These are phyloP conservation scores for Ceratina japonica DNA, from an alignment of 1,140 invertebrate species.

Conservation along the genomic window DNA sequence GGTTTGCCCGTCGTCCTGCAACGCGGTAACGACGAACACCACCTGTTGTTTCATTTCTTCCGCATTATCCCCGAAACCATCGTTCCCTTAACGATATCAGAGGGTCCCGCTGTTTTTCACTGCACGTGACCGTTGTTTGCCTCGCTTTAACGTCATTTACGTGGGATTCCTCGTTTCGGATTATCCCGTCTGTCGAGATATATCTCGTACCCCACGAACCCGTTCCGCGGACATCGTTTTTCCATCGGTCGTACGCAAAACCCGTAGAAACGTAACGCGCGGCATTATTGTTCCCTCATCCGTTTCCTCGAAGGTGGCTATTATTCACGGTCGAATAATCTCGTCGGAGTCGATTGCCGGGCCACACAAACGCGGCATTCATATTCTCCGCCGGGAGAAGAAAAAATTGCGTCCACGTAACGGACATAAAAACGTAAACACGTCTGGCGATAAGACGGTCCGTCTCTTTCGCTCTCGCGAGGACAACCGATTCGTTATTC, in stretches of 20 bases:
- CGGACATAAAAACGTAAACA: constrained; percentile 50
- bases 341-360: background rate
- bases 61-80: constrained; percentile 48
- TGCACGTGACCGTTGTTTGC: constrained; percentile 1
- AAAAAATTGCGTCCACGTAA: constrained; percentile 40
- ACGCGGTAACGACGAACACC: constrained; percentile 34
- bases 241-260: background rate
- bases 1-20: constrained; percentile 30
- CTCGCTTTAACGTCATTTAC: background rate
- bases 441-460: constrained; percentile 40
- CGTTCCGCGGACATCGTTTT: no score
- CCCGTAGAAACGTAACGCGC: background rate
- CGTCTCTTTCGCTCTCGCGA: background rate
- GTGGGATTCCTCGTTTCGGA: no score
- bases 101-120: background rate
- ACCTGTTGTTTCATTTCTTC: constrained; percentile 58
- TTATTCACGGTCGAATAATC: constrained; percentile 25
- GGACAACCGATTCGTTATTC: constrained; percentile 60
- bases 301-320: constrained; percentile 2
- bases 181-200: background rate
- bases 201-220: no score
- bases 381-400: background rate
- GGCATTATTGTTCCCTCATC: no score
- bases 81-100: constrained; percentile 53
- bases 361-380: constrained; percentile 15